A percentile compares a stretch with the other conserved stretches of the same genome.
These are phyloP conservation scores for Typhlichthys eigenmanni DNA, from an alignment of 2,797 vertebrate species.

Conservation along the genomic window DNA sequence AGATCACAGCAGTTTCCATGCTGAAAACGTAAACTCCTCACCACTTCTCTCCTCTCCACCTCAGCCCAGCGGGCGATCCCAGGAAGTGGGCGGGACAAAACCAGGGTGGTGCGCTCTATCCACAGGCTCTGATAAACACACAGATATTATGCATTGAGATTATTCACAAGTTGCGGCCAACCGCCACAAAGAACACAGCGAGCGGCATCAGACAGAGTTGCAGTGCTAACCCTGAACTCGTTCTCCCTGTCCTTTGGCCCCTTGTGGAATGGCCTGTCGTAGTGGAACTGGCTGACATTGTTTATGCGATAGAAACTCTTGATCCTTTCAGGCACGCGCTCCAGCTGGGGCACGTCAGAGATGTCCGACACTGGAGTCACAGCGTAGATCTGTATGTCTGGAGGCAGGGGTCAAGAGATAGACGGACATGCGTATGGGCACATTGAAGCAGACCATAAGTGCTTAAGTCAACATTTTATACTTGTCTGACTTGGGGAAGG, in stretches of 20 bases:
- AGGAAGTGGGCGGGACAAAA: constrained; percentile 91
- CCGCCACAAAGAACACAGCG: neutral
- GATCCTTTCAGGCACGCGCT: constrained; percentile 95
- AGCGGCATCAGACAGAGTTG: constrained; percentile 12
- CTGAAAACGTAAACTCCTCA: constrained; percentile 62
- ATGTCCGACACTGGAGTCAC: constrained; percentile 96
- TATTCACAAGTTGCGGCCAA: too few relatives aligned
- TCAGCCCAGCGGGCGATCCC: constrained; percentile 99
- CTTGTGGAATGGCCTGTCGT: constrained; percentile 97
- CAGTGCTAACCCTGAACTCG: constrained; percentile 90
- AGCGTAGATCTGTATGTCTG: constrained; percentile 98
- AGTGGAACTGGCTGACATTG: constrained; percentile 95
- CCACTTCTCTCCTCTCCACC: constrained; percentile 97
- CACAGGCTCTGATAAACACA: constrained; percentile 79
- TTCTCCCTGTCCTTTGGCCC: constrained; percentile 97
- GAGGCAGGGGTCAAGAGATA: constrained; percentile 79
- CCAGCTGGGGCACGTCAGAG: constrained; percentile 92
- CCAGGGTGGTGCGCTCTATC: constrained; percentile 97
- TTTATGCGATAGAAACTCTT: constrained; percentile 99
- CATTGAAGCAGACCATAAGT: constrained; percentile 33
- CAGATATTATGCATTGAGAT: constrained; percentile 8
- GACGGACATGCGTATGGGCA: constrained; percentile 36
- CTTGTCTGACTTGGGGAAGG: constrained; percentile 17
- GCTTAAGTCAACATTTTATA: constrained; percentile 14
- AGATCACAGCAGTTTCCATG: neutral